A percentile compares a stretch with the other conserved stretches of the same genome.
Evolutionary conservation across 1,140 invertebrate species (phyloP).

Genomic region (Heliconius melpomene): DNA sequence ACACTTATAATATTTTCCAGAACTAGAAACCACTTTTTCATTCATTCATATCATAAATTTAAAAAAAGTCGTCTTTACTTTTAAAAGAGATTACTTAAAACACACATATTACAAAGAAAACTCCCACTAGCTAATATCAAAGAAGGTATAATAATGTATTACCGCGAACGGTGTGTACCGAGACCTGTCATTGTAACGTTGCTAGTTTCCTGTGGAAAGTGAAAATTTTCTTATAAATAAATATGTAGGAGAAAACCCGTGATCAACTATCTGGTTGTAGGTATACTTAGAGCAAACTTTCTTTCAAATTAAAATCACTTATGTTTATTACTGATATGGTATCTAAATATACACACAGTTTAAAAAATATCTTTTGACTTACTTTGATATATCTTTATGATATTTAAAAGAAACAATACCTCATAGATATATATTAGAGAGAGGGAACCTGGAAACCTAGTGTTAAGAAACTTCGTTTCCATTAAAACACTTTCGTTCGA

Average conservation of each 20-base stretch:
- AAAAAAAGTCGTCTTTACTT: neutral
- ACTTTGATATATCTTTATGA: too few relatives aligned
- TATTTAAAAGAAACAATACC: too few relatives aligned
- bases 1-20: neutral
- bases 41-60: neutral
- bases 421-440: too few relatives aligned
- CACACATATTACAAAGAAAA: neutral
- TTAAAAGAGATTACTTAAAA: too few relatives aligned
- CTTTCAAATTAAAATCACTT: conserved; percentile 6
- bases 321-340: neutral
- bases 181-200: conserved; percentile 45
- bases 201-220: conserved; percentile 57
- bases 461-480: too few relatives aligned
- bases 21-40: neutral
- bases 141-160: neutral
- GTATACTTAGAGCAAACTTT: neutral
- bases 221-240: conserved; percentile 43
- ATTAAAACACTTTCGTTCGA: too few relatives aligned
- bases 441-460: too few relatives aligned
- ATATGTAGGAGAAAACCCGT: conserved; percentile 4
- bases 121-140: neutral
- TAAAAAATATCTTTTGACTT: too few relatives aligned
- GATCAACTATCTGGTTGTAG: neutral
- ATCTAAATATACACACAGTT: neutral
- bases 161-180: conserved; percentile 16